A percentile compares a stretch with the other conserved stretches of the same genome.
phyloP scores from a whole-genome alignment of 2,797 vertebrate species.

The Molossus molossus region DNA sequence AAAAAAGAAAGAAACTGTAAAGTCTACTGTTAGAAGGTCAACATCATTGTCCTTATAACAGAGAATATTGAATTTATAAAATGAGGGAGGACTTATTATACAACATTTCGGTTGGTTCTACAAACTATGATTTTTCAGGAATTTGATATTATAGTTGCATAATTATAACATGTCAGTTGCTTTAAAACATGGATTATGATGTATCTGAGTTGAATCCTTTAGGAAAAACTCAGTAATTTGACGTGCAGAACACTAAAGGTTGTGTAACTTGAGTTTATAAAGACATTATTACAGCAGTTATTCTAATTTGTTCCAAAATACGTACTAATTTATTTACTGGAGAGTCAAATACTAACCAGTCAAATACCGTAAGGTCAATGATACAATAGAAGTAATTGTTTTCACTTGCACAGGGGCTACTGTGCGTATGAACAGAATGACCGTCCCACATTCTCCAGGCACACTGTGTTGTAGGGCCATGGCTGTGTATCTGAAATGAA shows the following conservation, averaged over 20 bases:
- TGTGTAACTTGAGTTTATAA: constrained; percentile 65
- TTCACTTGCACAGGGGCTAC: constrained; percentile 7
- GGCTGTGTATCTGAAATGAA: constrained; percentile 72
- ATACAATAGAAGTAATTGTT: constrained; percentile 79
- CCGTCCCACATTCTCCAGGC: neutral
- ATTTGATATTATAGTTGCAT: constrained; percentile 69
- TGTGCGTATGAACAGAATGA: constrained; percentile 65
- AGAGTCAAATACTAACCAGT: constrained; percentile 75
- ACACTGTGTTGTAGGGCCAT: constrained; percentile 35
- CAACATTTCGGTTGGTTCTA: neutral
- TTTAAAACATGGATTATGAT: constrained; percentile 68
- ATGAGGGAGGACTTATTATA: neutral
- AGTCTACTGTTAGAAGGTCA: neutral
- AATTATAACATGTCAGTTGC: constrained; percentile 71
- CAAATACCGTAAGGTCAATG: constrained; percentile 74
- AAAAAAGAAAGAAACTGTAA: neutral
- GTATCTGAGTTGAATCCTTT: constrained; percentile 73
- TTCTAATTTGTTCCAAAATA: constrained; percentile 74
- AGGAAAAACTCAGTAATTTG: constrained; percentile 67
- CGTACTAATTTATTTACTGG: constrained; percentile 47
- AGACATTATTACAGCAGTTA: constrained; percentile 39
- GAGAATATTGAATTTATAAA: constrained; percentile 30
- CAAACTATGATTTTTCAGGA: constrained; percentile 46
- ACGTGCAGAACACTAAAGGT: constrained; percentile 66
- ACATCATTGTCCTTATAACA: constrained; percentile 47